Evolutionary conservation across 2,113 vertebrate species (phyloP), one percentile per base, ranked within the genome.

Genomic region (Indicator maculatus): DNA sequence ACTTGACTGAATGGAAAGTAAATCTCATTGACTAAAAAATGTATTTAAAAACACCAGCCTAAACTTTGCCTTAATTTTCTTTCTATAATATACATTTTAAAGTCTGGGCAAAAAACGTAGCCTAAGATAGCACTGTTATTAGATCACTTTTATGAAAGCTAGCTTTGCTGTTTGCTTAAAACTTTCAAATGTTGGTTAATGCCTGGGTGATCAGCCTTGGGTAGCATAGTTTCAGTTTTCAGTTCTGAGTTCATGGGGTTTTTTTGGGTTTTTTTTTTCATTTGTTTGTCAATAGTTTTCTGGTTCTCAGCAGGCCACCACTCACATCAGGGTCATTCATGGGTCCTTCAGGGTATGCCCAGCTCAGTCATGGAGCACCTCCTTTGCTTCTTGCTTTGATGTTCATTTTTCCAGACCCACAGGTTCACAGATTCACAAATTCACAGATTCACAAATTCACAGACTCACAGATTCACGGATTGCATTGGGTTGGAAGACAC

Each of bases 281-380:
- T 31, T 31, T 14, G 14, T 30, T 76, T 44, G 45, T 47, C 45
- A 47, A 47, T 47, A 41, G 18, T 73, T 72, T 23, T 47, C 53
- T 19, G 6, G 5, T 44, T 93, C 16, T 77, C 60, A 11, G 12
- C 9, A 45, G 38, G 16, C 9, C 19, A 24, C 4, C 30, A 21
- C 18, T 71, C 21, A 53, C 18, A 41, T 38, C 45, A 66, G 3
- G 33, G 28, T 27, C 36, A 24, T 45, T 11, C 24, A 19, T 1
- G 8, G 21, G 16, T 23, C 27, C 33, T 65, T 30, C 0, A 0
- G 13, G 5, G 3, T 20, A n/a, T 20, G 3, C 27, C 2, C 13
- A 74, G 28, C 4, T 6, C 7, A 4, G 0, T 17, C 30, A n/a
- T 12, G 27, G 36, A 69, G 27, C 8, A 26, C 15, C 3, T 82